Evolutionary conservation across 2,113 vertebrate genomes (phyloP).

Genomic region (Phainopepla nitens): DNA sequence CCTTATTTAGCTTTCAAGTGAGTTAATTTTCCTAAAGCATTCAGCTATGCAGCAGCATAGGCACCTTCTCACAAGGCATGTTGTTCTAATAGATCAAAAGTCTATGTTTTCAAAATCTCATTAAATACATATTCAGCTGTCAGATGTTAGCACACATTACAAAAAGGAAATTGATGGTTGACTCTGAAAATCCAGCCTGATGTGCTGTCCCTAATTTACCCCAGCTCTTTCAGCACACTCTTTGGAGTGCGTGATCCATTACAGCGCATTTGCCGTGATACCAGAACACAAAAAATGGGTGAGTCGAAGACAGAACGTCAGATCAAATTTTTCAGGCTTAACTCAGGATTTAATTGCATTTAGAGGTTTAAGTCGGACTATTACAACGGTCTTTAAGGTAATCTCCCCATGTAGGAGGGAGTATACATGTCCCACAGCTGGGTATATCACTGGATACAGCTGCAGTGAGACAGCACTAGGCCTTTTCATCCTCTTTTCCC

Average conservation of each 20-base stretch:
- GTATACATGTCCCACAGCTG: background rate
- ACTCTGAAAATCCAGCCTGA: background rate
- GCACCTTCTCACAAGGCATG: background rate
- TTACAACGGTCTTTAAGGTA: background rate
- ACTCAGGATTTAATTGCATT: constrained; percentile 53
- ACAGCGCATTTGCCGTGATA: rapidly evolving
- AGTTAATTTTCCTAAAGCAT: background rate
- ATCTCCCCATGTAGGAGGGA: background rate
- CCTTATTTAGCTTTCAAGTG: background rate
- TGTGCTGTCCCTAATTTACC: background rate
- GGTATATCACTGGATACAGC: background rate
- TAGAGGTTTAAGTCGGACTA: constrained; percentile 25
- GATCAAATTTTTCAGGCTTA: constrained; percentile 33
- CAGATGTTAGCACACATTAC: background rate
- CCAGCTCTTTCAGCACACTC: background rate
- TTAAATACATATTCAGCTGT: constrained; percentile 12
- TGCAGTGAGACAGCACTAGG: background rate
- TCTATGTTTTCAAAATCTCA: background rate
- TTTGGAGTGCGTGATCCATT: background rate
- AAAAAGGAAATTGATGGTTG: background rate
- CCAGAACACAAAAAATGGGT: background rate
- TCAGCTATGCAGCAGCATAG: background rate
- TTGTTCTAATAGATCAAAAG: background rate
- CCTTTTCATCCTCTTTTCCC: background rate
- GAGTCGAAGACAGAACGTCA: constrained; percentile 21